Base-by-base conservation (phyloP, 2,797 vertebrate species). In the Chromobotia macracanthus region DNA sequence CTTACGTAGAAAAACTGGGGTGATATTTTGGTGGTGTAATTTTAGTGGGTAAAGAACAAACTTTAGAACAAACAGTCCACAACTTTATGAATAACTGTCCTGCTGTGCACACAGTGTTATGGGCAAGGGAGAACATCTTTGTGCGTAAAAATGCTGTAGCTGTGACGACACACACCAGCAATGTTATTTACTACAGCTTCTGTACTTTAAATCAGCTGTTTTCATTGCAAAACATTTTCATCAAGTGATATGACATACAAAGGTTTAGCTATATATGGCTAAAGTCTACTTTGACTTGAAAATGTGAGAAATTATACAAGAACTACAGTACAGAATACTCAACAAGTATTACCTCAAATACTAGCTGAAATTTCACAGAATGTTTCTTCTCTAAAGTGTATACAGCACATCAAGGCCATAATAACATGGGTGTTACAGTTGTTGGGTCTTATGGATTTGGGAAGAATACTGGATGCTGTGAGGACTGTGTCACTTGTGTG, bases 391-490 rank as follows among this genome's bases (percentile, higher is more conserved):
- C n/a, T 51, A 60, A 25, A 31, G 13, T 68, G 55, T 70, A 23
- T 60, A 69, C 41, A 77, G 53, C 65, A 77, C 38, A 77, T 16
- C 51, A 76, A 48, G 53, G 61, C 19, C 21, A 68, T 21, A 46
- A 68, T 46, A 6, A 70, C 55, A 60, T 25, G 48, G 15, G 50
- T 51, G 44, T 71, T 67, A 64, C 23, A 70, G 67, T 31, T 63
- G 46, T 11, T 50, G 38, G 64, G 58, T 28, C 7, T 35, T 60
- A 53, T 31, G 48, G 66, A 67, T 67, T 69, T 46, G 48, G 75
- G 58, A 80, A 10, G 72, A 84, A 87, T 76, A 50, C 74, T 77
- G 50, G 84, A 86, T 80, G 46, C 65, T 80, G 86, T 86, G 84
- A 72, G 48, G 15, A 31, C 41, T 51, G 19, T 67, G 25, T 31